phyloP scores from a whole-genome alignment of 2,113 vertebrate genomes.

The Pantherophis guttatus region DNA sequence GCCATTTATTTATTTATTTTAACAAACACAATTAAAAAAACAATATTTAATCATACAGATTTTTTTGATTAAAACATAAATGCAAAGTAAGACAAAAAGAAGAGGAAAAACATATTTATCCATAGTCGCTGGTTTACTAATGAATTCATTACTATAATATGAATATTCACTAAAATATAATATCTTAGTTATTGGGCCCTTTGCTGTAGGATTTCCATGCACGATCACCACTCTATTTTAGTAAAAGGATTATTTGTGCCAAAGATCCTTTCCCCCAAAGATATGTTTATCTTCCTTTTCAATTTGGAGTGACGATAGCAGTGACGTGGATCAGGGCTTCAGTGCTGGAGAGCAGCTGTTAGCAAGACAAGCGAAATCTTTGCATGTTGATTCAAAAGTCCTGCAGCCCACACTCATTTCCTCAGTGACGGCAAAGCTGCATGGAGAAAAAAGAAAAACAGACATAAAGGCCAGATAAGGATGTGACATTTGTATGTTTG shows the following conservation, averaged over 20 bases:
- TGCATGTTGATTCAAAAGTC: conserved; percentile 34
- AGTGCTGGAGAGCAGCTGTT: conserved; percentile 35
- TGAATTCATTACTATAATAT: neutral
- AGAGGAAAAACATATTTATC: neutral
- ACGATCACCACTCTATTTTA: conserved; percentile 29
- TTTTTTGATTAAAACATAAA: neutral
- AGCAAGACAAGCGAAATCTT: conserved; percentile 33
- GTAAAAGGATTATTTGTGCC: conserved; percentile 29
- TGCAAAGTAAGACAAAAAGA: neutral
- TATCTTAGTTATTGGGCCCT: neutral
- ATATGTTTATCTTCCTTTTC: conserved; percentile 53
- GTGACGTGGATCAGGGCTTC: conserved; percentile 19
- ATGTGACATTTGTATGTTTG: conserved; percentile 57
- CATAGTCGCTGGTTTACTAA: neutral
- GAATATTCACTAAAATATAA: neutral
- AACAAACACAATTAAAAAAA: neutral
- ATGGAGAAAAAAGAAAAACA: neutral
- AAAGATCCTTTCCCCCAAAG: conserved; percentile 25
- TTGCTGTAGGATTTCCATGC: conserved; percentile 10
- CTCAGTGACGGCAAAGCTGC: conserved; percentile 36
- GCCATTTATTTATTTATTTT: neutral
- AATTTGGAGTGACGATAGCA: conserved; percentile 26
- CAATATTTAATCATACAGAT: neutral
- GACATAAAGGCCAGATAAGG: conserved; percentile 43
- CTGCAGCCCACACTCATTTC: conserved; percentile 18